Evolutionary conservation across 2,888 invertebrate species (phyloP), one percentile per base, ranked within the genome.

Genomic region (Idaea straminata): DNA sequence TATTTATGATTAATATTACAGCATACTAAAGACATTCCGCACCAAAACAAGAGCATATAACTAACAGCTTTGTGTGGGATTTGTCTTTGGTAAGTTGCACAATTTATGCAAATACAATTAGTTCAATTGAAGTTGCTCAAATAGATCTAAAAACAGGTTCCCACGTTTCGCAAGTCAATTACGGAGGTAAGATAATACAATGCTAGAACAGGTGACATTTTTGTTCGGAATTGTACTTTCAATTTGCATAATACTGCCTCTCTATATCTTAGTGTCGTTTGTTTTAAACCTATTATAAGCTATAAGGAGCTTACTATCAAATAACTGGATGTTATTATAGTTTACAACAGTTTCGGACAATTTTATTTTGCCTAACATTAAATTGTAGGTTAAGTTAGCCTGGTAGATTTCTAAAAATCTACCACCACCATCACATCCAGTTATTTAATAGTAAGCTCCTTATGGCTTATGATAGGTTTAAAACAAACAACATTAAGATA

Each of bases 31-130:
- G 62, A 59, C 34, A 25, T 59, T 34, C 16, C 15, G 34, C 59
- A 59, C 25, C 13, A 16, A 58, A 58, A 58, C 15, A 16, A 58
- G 13, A 58, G 15, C 69, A 69, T 61, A 62, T 62, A 62, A 67
- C 64, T 69, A 65, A 61, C 66, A 67, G 62, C 63, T 68, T 64
- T 70, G 69, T 69, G 73, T 68, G 65, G 69, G 69, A 62, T 69
- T 62, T 64, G 63, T 66, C 62, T 68, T 68, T 34, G 38, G 59
- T 59, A 59, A 59, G 25, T 71, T 69, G 65, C 67, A 61, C 62
- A 65, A 67, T 65, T 38, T 67, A 62, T 64, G 67, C 57, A 68
- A 70, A 70, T 71, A 65, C 65, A 64, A 67, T 65, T 64, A 38
- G 61, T 62, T 64, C 68, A 71, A 72, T 73, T 72, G 64, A 66